Percentiles rank a stretch among this genome's conserved stretches.
phyloP scores from a whole-genome alignment of 2,113 vertebrate species.

The Panthera uncia region DNA sequence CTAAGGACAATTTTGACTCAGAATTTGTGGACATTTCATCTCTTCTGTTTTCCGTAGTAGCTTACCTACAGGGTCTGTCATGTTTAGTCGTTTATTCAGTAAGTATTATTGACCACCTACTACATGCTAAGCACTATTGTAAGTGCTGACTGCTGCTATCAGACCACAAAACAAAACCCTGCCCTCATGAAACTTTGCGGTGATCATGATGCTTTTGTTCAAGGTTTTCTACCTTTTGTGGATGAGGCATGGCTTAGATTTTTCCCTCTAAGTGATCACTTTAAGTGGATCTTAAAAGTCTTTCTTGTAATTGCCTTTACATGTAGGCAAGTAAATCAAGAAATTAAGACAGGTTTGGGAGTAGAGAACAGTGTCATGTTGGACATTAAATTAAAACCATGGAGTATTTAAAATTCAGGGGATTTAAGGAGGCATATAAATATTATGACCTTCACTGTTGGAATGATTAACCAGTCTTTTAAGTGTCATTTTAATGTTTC shows the following conservation, averaged over 20 bases:
- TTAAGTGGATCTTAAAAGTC: slow-evolving; percentile 16
- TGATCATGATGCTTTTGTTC: neutral
- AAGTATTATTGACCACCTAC: neutral
- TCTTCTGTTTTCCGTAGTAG: neutral
- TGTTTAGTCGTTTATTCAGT: neutral
- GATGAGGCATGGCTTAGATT: neutral
- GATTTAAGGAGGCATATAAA: slow-evolving; percentile 37
- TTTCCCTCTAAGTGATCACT: neutral
- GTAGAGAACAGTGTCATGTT: neutral
- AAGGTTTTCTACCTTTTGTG: neutral
- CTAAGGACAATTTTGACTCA: neutral
- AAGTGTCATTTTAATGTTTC: slow-evolving; percentile 6
- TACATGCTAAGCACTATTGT: neutral
- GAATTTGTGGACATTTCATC: neutral
- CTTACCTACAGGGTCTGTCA: neutral
- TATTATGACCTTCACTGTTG: slow-evolving; percentile 16
- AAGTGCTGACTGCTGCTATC: neutral
- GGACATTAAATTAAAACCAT: slow-evolving; percentile 43
- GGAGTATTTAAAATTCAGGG: slow-evolving; percentile 30
- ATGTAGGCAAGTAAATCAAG: slow-evolving; percentile 42
- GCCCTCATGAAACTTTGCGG: neutral
- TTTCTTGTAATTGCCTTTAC: slow-evolving; percentile 43
- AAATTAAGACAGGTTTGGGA: slow-evolving; percentile 40
- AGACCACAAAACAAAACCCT: neutral
- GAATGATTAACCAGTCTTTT: neutral